phyloP scores from a whole-genome alignment of 1,140 invertebrate genomes.

The Centruroides vittatus region DNA sequence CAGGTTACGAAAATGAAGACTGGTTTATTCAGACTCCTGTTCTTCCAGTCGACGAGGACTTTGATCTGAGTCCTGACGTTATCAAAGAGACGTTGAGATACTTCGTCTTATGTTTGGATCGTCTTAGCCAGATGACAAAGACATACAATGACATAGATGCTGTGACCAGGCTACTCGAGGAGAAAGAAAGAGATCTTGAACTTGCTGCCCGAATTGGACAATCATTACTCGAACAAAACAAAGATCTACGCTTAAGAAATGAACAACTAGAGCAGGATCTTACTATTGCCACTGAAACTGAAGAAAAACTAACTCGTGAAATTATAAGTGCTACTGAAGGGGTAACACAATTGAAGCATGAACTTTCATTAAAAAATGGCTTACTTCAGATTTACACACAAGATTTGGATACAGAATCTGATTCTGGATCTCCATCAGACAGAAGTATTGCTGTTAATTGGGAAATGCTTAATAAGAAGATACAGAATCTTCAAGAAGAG shows the following conservation, averaged over 20 bases:
- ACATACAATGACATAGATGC: constrained; percentile 99
- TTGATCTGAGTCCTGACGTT: neutral
- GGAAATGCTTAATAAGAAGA: constrained; percentile 66
- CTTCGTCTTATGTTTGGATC: constrained; percentile 77
- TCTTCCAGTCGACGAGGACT: neutral
- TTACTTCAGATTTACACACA: constrained; percentile 59
- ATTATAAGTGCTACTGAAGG: neutral
- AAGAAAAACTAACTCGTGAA: neutral
- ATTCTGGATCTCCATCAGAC: constrained; percentile 13
- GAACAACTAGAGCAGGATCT: constrained; percentile 60
- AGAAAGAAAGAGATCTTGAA: constrained; percentile 95
- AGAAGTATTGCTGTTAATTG: constrained; percentile 17
- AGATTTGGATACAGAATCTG: constrained; percentile 51
- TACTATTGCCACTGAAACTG: constrained; percentile 55
- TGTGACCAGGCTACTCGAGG: constrained; percentile 92
- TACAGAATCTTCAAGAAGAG: constrained; percentile 70
- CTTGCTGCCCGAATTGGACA: constrained; percentile 92
- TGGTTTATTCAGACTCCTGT: neutral
- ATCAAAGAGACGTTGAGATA: neutral
- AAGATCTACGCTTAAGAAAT: constrained; percentile 34
- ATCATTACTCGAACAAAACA: constrained; percentile 78
- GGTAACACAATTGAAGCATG: constrained; percentile 77
- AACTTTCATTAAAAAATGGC: constrained; percentile 77
- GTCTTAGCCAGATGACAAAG: constrained; percentile 99
- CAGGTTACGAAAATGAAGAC: constrained; percentile 38